A percentile compares a stretch with the other conserved stretches of the same genome.
These are phyloP conservation scores for Andricus curvator DNA, from an alignment of 2,888 invertebrate genomes.

Conservation along the genomic window DNA sequence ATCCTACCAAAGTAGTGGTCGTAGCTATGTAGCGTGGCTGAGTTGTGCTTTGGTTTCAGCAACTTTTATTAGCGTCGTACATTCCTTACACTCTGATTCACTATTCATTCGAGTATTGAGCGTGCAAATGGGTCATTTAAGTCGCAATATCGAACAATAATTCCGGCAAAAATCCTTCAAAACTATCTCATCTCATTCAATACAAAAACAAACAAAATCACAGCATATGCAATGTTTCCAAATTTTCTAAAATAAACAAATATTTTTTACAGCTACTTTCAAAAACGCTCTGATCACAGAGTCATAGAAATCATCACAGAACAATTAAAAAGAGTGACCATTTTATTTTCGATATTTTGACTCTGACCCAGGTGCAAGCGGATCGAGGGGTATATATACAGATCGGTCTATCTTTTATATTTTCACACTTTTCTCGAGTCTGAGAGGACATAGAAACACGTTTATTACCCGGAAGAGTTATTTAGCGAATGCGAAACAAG, in stretches of 20 bases:
- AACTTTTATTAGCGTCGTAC: slow-evolving; percentile 36
- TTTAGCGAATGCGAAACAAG: slow-evolving; percentile 55
- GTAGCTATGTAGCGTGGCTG: slow-evolving; percentile 71
- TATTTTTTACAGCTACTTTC: background rate
- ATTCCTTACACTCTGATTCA: slow-evolving; percentile 53
- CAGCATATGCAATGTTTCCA: slow-evolving; percentile 1
- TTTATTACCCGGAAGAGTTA: slow-evolving; percentile 22
- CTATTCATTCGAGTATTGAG: slow-evolving; percentile 46
- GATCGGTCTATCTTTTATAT: slow-evolving; percentile 36
- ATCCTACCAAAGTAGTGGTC: slow-evolving; percentile 75
- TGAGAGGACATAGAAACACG: slow-evolving; percentile 36
- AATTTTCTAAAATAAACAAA: background rate
- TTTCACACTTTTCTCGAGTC: slow-evolving; percentile 38
- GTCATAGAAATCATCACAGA: background rate
- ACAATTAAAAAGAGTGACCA: background rate
- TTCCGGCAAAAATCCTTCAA: background rate
- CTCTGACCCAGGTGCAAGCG: slow-evolving; percentile 28
- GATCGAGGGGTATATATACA: slow-evolving; percentile 41
- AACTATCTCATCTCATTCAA: background rate
- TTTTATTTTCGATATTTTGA: slow-evolving; percentile 10
- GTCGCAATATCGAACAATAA: slow-evolving; percentile 5
- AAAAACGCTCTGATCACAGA: background rate
- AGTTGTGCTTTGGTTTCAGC: slow-evolving; percentile 54
- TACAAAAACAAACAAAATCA: background rate
- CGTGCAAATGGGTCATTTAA: slow-evolving; percentile 23